These are phyloP conservation scores for Stratiolaelaps scimitus DNA, from an alignment of 1,140 invertebrate species.

Conservation along the genomic window DNA sequence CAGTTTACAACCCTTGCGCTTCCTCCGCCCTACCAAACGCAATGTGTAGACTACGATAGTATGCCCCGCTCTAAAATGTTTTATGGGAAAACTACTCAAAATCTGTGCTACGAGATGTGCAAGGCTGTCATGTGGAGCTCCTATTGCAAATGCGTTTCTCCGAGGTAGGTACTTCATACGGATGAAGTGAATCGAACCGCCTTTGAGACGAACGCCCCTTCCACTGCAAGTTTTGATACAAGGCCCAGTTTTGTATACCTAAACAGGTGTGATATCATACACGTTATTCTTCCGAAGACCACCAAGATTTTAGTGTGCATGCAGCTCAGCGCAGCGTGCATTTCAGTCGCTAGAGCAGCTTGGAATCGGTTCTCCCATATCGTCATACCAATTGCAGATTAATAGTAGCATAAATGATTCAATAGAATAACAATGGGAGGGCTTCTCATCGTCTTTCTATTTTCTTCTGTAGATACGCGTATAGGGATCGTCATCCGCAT, in stretches of 20 bases:
- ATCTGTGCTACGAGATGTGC: constrained; percentile 27
- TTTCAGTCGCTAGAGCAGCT: no score
- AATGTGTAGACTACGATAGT: background rate
- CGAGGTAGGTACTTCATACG: background rate
- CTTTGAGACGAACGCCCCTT: no score
- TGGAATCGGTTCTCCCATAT: no score
- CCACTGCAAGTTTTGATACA: no score
- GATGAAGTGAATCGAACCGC: background rate
- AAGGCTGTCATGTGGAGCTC: background rate
- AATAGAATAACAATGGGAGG: no score
- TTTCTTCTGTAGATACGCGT: background rate
- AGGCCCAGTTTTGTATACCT: no score
- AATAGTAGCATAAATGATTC: no score
- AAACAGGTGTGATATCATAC: no score
- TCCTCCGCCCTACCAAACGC: constrained; percentile 20
- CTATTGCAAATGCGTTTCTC: background rate
- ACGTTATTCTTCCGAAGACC: no score
- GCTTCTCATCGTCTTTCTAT: background rate
- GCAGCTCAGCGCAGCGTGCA: no score
- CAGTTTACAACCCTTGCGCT: constrained; percentile 22
- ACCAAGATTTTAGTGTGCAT: no score
- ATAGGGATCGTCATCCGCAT: background rate
- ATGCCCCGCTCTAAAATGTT: constrained; percentile 12
- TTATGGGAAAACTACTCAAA: constrained; percentile 10
- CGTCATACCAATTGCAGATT: no score